Percentiles rank a stretch among this genome's conserved stretches.
Evolutionary conservation across 1,140 invertebrate species (phyloP).

Genomic region (Berghia stephanieae): DNA sequence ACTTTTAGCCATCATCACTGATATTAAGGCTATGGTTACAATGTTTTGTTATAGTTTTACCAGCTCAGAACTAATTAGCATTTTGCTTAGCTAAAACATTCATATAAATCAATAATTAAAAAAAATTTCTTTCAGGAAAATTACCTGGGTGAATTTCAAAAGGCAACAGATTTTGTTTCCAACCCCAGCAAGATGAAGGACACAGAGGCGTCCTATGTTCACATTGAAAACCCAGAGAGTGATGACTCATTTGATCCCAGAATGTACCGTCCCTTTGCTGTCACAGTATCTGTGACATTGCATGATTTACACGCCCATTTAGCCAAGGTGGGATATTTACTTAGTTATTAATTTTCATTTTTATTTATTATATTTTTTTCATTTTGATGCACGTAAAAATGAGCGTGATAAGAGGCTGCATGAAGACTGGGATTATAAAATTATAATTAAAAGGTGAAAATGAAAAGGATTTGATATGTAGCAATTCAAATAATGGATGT

Average conservation of each 20-base stretch:
- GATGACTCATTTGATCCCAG: slow-evolving; percentile 76
- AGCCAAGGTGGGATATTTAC: slow-evolving; percentile 52
- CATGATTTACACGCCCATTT: slow-evolving; percentile 93
- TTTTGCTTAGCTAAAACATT: too few species aligned
- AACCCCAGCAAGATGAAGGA: slow-evolving; percentile 33
- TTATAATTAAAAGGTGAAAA: too few species aligned
- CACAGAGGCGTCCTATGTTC: slow-evolving; percentile 37
- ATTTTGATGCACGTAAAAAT: too few species aligned
- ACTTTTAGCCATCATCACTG: too few species aligned
- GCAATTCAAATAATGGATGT: too few species aligned
- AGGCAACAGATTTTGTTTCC: slow-evolving; percentile 83
- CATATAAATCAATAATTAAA: slow-evolving; percentile 8
- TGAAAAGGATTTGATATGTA: too few species aligned
- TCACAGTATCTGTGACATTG: slow-evolving; percentile 91
- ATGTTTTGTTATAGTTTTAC: too few species aligned
- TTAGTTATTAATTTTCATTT: background rate
- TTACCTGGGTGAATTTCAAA: slow-evolving; percentile 94
- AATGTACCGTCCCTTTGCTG: slow-evolving; percentile 86
- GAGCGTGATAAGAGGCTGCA: too few species aligned
- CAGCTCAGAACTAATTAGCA: too few species aligned
- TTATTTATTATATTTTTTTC: slow-evolving; percentile 13
- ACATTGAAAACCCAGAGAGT: slow-evolving; percentile 41
- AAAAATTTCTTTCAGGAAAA: slow-evolving; percentile 78
- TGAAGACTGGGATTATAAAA: too few species aligned
- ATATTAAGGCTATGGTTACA: too few species aligned